Evolutionary conservation across 2,888 invertebrate genomes (phyloP), one percentile per base, ranked within the genome.

Genomic region (Drosophila antonietae): DNA sequence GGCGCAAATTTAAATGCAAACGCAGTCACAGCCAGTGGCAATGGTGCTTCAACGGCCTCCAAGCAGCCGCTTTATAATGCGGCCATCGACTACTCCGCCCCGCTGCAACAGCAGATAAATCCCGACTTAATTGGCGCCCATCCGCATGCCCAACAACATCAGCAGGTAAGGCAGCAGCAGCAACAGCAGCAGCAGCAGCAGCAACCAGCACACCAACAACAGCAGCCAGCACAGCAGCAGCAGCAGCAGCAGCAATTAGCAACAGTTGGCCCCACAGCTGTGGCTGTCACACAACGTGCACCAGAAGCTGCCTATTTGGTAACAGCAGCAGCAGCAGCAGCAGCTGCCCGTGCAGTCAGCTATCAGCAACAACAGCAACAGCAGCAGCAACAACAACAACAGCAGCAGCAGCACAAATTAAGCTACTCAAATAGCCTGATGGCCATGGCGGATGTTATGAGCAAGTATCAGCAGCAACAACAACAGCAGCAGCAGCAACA

Each of bases 31-130:
- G 73, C 81, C 83, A 78, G 80, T 82, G 76, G 60, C 85, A 72
- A 72, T 66, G 77, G 78, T 82, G 79, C 83, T 78, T 72, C 89
- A 83, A 86, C 90, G 74, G 68, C 86, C 76, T 69, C 85, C 60
- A 90, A 90, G 80, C 90, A 87, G 85, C 68, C 64, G 67, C 83
- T 91, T 47, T 92, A 78, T 62, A 91, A 91, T 84, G 90, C 91
- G 69, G 78, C 89, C 80, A 90, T 92, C 73, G 92, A 92, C 73
- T 92, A 92, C 69, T 91, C 92, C 67, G 92, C 92, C 57, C 92
- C 92, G 65, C 78, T 92, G 80, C 90, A 90, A 62, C 92, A 92
- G 80, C 91, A 91, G 81, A 92, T 91, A 52, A 91, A 91, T 86
- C 87, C 89, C 20, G 91, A 91, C 63, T 63, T 91, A 64, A 91